A percentile compares a stretch with the other conserved stretches of the same genome.
These are phyloP conservation scores for Pterocles gutturalis DNA, from an alignment of 2,113 vertebrate species.

Conservation along the genomic window DNA sequence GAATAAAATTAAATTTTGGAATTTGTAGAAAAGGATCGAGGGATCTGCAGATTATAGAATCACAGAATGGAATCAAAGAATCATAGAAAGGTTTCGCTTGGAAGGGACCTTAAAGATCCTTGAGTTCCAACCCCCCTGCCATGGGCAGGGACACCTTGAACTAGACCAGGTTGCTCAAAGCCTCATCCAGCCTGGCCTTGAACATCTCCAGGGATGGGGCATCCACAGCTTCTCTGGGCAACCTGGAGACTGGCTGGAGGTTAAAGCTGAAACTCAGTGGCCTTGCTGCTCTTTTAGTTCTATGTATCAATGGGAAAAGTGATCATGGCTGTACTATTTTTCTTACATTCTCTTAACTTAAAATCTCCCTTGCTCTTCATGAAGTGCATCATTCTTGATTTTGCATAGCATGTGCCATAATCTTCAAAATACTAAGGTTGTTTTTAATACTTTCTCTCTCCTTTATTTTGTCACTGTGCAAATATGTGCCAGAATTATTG, in stretches of 20 bases:
- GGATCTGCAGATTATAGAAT: too few relatives aligned
- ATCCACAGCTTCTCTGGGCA: too few relatives aligned
- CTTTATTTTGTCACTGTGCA: neutral
- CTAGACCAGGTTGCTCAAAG: too few relatives aligned
- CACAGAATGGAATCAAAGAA: too few relatives aligned
- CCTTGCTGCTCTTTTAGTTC: neutral
- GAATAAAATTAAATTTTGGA: neutral
- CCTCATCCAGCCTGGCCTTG: too few relatives aligned
- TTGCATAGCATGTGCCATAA: accelerated
- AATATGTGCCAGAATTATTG: neutral
- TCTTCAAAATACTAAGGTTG: neutral
- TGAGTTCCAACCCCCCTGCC: too few relatives aligned
- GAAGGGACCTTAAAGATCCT: too few relatives aligned
- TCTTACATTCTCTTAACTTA: neutral
- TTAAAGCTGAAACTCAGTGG: neutral
- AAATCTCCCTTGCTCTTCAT: neutral
- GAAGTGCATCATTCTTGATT: neutral
- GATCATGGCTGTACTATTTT: neutral
- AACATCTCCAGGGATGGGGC: too few relatives aligned
- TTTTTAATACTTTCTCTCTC: neutral
- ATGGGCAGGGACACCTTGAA: too few relatives aligned
- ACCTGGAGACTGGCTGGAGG: neutral
- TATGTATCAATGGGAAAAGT: neutral
- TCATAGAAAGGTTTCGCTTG: too few relatives aligned
- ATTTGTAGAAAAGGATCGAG: neutral